A percentile compares a stretch with the other conserved stretches of the same genome.
Conservation (phyloP, 2,113 vertebrate genomes). For the Thamnophis sirtalis region DNA sequence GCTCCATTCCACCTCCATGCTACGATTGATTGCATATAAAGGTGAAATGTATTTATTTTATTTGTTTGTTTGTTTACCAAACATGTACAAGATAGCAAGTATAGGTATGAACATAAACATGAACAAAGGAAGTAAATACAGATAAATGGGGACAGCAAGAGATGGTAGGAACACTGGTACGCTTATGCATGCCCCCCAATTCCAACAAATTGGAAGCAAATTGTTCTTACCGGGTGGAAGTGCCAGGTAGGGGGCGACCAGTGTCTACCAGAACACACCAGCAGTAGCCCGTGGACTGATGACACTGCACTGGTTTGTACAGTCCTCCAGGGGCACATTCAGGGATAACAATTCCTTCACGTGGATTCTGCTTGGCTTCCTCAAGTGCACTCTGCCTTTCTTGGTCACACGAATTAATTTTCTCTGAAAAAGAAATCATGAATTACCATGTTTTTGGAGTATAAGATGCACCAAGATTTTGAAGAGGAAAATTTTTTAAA, state of each 20-base stretch:
- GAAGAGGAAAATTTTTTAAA: no score
- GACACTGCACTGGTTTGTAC: conserved; percentile 94
- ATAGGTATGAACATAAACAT: no score
- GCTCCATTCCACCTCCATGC: neutral
- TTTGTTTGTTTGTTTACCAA: no score
- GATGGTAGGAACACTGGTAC: no score
- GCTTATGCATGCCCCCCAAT: no score
- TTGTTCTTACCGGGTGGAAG: conserved; percentile 87
- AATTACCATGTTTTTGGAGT: neutral
- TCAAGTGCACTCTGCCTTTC: conserved; percentile 91
- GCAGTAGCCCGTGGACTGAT: conserved; percentile 98
- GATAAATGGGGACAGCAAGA: no score
- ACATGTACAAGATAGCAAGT: no score
- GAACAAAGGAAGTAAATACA: no score
- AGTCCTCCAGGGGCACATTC: conserved; percentile 90
- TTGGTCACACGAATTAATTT: conserved; percentile 95
- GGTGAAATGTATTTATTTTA: no score
- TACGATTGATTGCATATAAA: neutral
- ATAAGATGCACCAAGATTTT: no score
- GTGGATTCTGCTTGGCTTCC: conserved; percentile 84
- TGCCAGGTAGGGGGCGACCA: conserved; percentile 91
- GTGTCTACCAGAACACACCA: conserved; percentile 98
- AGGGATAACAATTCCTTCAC: conserved; percentile 88
- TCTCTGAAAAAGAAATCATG: conserved; percentile 79
- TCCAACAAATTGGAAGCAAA: neutral